Evolutionary conservation across 2,888 invertebrate species (phyloP).

Genomic region (Apantesis nais): DNA sequence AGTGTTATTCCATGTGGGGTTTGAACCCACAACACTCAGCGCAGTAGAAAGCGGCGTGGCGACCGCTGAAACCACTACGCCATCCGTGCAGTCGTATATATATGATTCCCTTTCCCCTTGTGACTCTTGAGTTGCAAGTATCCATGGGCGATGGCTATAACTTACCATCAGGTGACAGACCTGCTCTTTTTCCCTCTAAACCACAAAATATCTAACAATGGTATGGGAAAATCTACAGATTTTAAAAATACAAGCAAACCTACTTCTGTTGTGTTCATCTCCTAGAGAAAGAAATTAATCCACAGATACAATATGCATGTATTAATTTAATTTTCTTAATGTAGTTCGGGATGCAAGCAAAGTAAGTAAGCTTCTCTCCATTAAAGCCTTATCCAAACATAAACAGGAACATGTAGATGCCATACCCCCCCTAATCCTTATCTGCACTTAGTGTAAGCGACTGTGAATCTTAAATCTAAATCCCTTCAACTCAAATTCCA

Average conservation of each 20-base stretch:
- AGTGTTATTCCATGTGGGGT: too few relatives aligned
- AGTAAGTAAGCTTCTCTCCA: not conserved
- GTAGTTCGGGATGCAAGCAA: not conserved
- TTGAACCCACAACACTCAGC: too few relatives aligned
- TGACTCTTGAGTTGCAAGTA: not conserved
- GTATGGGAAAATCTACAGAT: not conserved
- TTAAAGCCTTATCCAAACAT: not conserved
- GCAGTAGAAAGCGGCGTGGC: too few relatives aligned
- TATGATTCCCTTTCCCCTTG: not conserved
- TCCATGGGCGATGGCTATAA: too few relatives aligned
- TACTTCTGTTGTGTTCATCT: not conserved
- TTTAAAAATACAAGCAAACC: not conserved
- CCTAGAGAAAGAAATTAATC: not conserved
- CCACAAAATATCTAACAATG: too few relatives aligned
- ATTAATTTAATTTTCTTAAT: not conserved
- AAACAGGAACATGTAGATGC: not conserved
- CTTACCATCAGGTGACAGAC: too few relatives aligned
- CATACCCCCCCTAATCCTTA: not conserved
- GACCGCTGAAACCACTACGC: too few relatives aligned
- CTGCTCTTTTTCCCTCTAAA: too few relatives aligned
- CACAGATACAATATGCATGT: not conserved
- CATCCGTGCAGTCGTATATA: too few relatives aligned
- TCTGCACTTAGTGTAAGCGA: not conserved
- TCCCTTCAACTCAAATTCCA: not conserved
- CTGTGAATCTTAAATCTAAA: not conserved